Base-by-base conservation (phyloP, 2,113 vertebrate genomes). In the Triplophysa dalaica region DNA sequence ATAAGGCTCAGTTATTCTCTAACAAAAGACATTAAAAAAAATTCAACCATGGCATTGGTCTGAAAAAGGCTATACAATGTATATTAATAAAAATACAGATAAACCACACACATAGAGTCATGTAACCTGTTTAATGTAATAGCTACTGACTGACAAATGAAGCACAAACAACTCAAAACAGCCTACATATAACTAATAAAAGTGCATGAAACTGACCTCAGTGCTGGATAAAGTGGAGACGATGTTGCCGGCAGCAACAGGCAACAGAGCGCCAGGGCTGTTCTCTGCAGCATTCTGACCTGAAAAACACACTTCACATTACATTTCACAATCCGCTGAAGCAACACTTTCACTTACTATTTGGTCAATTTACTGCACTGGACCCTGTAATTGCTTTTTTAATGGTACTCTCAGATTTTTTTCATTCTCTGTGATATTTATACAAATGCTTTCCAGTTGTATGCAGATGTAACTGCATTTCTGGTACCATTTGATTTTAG, bases 201-300 rank as follows among this genome's bases (percentile, higher is more conserved):
- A 45, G 43, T 45, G 11, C 11, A 45, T 45, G 11, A 70, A 70
- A 86, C 94, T 90, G 90, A 98, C 97, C 94, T 95, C 86, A 95
- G 91, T 77, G 93, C 88, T 81, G 93, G 93, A 69, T 94, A 90
- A 66, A 94, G 88, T 0, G 90, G 91, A 21, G 93, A 94, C 72
- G 93, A 93, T 75, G 90, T 88, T 79, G 91, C 88, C 81, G 91
- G 88, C 3, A 93, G 50, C 16, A 94, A 86, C 75, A 98, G 92
- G 83, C 94, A 93, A 82, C 95, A 93, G 76, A 95, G 82, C 84
- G 95, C 82, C 62, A 95, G 85, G 58, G 90, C 85, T 81, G 91
- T 89, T 89, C 94, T 96, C 83, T 91, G 90, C 90, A 93, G 92
- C 94, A 94, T 96, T 86, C 85, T 87, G 86, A 81, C 80, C 13